Base-by-base conservation (phyloP, 2,888 invertebrate genomes). In the Plagiodera versicolora region DNA sequence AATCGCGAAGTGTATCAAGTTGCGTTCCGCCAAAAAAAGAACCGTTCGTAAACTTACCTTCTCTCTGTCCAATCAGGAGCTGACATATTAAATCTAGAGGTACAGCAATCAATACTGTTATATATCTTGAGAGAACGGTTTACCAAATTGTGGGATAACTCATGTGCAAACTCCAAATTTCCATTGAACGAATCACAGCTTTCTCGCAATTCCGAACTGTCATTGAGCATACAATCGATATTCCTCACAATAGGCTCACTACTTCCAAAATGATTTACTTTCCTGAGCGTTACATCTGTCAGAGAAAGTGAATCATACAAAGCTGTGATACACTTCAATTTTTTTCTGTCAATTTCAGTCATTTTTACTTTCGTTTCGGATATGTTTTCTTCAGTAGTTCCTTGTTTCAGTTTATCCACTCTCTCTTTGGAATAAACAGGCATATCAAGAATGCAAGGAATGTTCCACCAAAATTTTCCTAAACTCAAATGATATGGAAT, bases 121-220 rank as follows among this genome's bases (percentile, higher is more conserved):
- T 63, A 73, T 20, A 47, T 11, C 32, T 66, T 58, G 5, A 75
- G 45, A 55, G 54, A 60, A 17, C 68, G 68, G 60, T 72, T 65
- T 8, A 75, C 65, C 24, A 81, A 70, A 71, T 72, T 76, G 48
- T 78, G 73, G 5, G 74, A 71, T 14, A 82, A 74, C 51, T 82
- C 81, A 4, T 64, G 58, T 11, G 74, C 69, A 14, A 77, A 70
- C 49, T 67, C 66, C 3, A 64, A 55, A 46, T 70, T 67, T 39
- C 61, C 69, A 24, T 71, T 72, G 63, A 78, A 80, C 24, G 67
- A 54, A 17, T 66, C 66, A 45, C 64, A 68, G 51, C 76, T 74
- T 69, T 82, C 81, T 2, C 63, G 59, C 11, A 81, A 63, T 44
- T 81, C 81, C 47, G 83, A 70, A 70, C 79, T 80, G 24, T 82